Percentiles rank a stretch among this genome's conserved stretches.
Evolutionary conservation across 53 echinoderm and acorn worm genomes (phyloP).

Genomic region (Mesocentrotus franciscanus): DNA sequence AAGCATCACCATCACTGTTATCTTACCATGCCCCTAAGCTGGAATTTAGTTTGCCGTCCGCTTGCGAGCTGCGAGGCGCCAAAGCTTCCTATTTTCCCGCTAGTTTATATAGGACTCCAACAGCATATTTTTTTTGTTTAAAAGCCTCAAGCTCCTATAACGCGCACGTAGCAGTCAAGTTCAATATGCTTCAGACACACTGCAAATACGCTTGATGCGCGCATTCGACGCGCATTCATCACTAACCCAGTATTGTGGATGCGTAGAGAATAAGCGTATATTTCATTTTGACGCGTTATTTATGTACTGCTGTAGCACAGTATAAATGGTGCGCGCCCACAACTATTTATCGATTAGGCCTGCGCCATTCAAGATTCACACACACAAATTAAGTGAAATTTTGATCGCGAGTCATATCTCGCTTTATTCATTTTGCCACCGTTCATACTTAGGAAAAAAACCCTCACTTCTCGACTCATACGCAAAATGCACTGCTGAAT

Average conservation of each 20-base stretch:
- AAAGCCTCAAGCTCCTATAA: background rate
- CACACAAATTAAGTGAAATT: too few species aligned
- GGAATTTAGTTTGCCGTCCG: background rate
- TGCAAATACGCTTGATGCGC: background rate
- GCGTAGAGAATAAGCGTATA: background rate
- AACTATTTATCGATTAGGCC: too few species aligned
- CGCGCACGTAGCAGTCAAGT: too few species aligned
- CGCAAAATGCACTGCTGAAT: too few species aligned
- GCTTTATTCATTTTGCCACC: too few species aligned
- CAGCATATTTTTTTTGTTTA: background rate
- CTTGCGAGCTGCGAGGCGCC: background rate
- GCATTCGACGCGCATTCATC: background rate
- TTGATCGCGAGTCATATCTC: too few species aligned
- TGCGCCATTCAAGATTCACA: too few species aligned
- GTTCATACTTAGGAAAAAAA: too few species aligned
- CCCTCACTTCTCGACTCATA: too few species aligned
- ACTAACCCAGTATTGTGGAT: background rate
- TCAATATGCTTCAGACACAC: background rate
- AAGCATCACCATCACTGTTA: background rate
- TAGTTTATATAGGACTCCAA: background rate
- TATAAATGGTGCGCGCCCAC: too few species aligned
- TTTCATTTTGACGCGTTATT: background rate
- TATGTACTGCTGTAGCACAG: too few species aligned
- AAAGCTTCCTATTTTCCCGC: background rate
- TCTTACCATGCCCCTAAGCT: slow-evolving; percentile 10